Evolutionary conservation across 92 coral and sea anemone species (phyloP), one percentile per base, ranked within the genome.

Genomic region (Parazoanthus darwini): DNA sequence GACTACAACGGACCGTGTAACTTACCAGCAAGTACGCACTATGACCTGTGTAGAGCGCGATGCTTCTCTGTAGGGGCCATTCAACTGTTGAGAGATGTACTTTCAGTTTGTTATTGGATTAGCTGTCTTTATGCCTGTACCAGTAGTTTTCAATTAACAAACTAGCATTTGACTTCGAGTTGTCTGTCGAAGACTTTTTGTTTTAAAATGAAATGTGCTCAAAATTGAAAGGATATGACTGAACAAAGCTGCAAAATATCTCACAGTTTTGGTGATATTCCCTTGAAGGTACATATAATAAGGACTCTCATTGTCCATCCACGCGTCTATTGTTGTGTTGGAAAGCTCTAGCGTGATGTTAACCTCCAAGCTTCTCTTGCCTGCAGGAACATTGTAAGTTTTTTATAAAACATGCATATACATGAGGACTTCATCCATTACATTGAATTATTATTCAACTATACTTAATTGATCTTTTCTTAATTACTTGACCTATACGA

Each of bases 301-400:
- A 10, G 23, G 7, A 29, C 82, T 79, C 23, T 79, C 82, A 2
- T 2, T 2, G 38, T 79, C 67, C 33, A 10, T 46, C 82, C 82
- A 79, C 66, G 7, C 37, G n/a, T 50, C 23, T 22, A 0, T 9
- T 25, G 39, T 9, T 46, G 65, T 51, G 63, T 79, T 79, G 35
- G 67, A 51, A 46, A 79, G 22, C 82, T 79, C 82, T 11, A 79
- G 6, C 8, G 82, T 79, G 58, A 79, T 26, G 67, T 79, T 79
- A 22, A 79, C 66, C 42, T 79, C 82, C 39, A 79, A 10, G 15
- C 38, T 79, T 46, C 38, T n/a, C 4, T 23, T 79, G 22, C 82
- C 82, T 79, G 82, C 82, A 46, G 26, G 8, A 48, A 25, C 18
- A 51, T 25, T 15, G 5, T 3, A 51, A 46, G 18, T 2, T 10